Evolutionary conservation across 2,888 invertebrate species (phyloP).

Genomic region (Osedax fenrisi): DNA sequence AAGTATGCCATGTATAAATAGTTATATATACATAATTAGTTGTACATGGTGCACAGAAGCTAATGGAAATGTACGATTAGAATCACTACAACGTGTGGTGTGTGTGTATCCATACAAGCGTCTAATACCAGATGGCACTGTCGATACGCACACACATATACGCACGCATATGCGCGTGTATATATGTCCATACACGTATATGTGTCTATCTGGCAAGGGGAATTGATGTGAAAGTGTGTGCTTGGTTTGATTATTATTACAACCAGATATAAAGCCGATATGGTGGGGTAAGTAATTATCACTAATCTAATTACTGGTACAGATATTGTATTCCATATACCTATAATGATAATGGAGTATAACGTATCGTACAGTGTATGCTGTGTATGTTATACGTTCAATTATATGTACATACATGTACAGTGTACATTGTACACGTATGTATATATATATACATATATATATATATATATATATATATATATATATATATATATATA

Average conservation of each 20-base stretch:
- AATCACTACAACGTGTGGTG: no score
- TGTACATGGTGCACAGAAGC: neutral
- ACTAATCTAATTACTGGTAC: no score
- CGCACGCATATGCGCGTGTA: neutral
- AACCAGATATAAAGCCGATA: no score
- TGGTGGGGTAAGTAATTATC: no score
- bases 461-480: neutral
- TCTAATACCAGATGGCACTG: neutral
- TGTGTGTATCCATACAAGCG: neutral
- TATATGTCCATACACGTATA: neutral
- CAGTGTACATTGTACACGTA: no score
- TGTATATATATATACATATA: neutral
- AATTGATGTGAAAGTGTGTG: neutral
- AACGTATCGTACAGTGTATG: no score
- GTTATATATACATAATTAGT: neutral
- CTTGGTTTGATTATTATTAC: no score
- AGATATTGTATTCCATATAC: no score
- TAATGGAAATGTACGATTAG: no score
- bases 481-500: neutral
- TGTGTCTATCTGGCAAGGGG: neutral
- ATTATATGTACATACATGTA: neutral
- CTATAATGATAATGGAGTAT: no score
- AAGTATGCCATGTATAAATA: neutral
- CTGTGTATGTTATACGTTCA: neutral
- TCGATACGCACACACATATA: neutral